Base-by-base conservation (phyloP, 2,113 vertebrate genomes). In the Ploceus nigricollis region DNA sequence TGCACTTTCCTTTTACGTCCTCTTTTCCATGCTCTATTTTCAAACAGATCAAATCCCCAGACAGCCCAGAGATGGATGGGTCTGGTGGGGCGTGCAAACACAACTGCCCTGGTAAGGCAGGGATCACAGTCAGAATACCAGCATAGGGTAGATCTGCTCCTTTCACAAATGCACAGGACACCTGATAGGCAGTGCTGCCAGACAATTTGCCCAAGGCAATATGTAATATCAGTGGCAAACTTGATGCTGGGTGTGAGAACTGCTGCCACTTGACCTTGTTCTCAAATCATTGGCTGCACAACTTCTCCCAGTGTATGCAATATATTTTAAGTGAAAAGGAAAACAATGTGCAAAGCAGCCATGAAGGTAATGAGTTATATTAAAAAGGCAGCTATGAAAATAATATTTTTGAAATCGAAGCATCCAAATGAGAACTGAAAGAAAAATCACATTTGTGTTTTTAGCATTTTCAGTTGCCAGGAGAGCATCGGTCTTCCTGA, bases 361-460 rank as follows among this genome's bases (percentile, higher is more conserved):
- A 93, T 79, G 69, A 90, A 92, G 61, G n/a, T 87, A 82, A 78
- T 44, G 60, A 93, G 51, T 73, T 87, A 87, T 92, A 92, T 82
- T 87, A 48, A 82, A 77, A 94, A 92, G 72, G 40, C 70, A 95
- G 51, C 39, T 80, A 96, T 73, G 61, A 90, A 96, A 96, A 95
- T 33, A 94, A 56, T 80, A 79, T 40, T 87, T 94, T 87, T 96
- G 8, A 75, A 96, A 73, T 93, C 56, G 93, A 91, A 89, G 45
- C 69, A 90, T 22, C 37, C 66, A 45, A 93, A 68, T 44, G 33
- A 82, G 61, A 61, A 39, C 30, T 45, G 33, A 79, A 95, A 92
- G 63, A 93, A 90, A 66, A 90, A 79, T 31, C 42, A 10, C 28
- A 54, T 79, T 84, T 57, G 33, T 81, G 33, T 39, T 91, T 85